These are phyloP conservation scores for Eilema griseolum DNA, from an alignment of 2,888 invertebrate species.

Conservation along the genomic window DNA sequence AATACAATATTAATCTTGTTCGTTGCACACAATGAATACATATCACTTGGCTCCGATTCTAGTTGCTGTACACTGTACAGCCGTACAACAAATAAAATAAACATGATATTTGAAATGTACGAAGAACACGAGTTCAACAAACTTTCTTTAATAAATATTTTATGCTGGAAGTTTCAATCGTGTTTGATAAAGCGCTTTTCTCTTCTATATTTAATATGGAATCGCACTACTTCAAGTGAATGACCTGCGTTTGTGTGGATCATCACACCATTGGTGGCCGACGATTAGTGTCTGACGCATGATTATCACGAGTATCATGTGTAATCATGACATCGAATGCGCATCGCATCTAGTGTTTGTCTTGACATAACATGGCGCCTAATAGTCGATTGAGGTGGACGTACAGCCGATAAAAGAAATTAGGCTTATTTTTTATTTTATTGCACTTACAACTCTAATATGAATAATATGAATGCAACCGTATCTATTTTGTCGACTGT, in stretches of 20 bases:
- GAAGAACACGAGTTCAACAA: conserved; percentile 42
- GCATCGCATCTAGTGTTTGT: neutral
- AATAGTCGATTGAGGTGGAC: neutral
- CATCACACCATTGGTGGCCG: neutral
- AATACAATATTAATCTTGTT: conserved; percentile 19
- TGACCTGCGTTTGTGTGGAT: conserved; percentile 1
- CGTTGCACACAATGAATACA: conserved; percentile 29
- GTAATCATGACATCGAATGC: neutral
- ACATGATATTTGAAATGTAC: conserved; percentile 31
- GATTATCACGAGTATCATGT: neutral
- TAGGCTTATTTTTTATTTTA: too few species aligned
- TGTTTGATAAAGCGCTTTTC: conserved; percentile 21
- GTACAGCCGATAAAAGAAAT: too few species aligned
- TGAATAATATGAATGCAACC: too few species aligned
- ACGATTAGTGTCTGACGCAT: neutral
- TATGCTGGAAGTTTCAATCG: conserved; percentile 34
- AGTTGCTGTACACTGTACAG: conserved; percentile 25
- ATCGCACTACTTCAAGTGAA: conserved; percentile 8
- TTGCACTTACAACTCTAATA: too few species aligned
- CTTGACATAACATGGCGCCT: neutral
- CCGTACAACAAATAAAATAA: conserved; percentile 32
- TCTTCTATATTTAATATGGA: conserved; percentile 5
- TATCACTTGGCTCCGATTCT: conserved; percentile 43
- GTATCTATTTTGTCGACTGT: too few species aligned
- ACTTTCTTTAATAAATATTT: conserved; percentile 31